A percentile compares a stretch with the other conserved stretches of the same genome.
phyloP scores from a whole-genome alignment of 2,113 vertebrate genomes.

The Terrapene triunguis region DNA sequence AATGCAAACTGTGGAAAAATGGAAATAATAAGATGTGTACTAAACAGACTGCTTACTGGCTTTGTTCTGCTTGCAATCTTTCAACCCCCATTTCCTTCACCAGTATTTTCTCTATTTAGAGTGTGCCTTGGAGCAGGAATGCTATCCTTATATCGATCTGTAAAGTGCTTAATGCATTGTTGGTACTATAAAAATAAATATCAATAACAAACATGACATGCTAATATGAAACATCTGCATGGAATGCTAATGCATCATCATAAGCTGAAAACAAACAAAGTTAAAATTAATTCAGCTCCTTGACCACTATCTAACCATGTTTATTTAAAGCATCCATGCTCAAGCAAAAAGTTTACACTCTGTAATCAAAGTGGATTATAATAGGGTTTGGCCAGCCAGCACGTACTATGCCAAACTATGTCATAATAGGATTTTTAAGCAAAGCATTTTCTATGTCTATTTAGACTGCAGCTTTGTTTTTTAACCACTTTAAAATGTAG shows the following conservation, averaged over 20 bases:
- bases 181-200: neutral
- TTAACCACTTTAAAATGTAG: neutral
- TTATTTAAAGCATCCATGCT: neutral
- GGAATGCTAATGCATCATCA: neutral
- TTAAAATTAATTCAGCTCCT: neutral
- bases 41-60: neutral
- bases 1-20: neutral
- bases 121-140: neutral
- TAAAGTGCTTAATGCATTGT: neutral
- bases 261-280: neutral
- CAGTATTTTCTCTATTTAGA: neutral
- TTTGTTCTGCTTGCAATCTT: neutral
- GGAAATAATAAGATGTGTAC: neutral
- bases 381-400: neutral
- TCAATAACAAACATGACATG: neutral
- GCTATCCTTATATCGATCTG: neutral
- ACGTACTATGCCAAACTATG: neutral
- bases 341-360: neutral
- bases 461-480: neutral
- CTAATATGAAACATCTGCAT: neutral
- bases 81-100: neutral
- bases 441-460: neutral
- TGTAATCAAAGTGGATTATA: neutral
- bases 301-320: neutral
- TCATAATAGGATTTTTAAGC: neutral